Evolutionary conservation across 2,797 vertebrate species (phyloP).

Genomic region (Chiloscyllium punctatum): DNA sequence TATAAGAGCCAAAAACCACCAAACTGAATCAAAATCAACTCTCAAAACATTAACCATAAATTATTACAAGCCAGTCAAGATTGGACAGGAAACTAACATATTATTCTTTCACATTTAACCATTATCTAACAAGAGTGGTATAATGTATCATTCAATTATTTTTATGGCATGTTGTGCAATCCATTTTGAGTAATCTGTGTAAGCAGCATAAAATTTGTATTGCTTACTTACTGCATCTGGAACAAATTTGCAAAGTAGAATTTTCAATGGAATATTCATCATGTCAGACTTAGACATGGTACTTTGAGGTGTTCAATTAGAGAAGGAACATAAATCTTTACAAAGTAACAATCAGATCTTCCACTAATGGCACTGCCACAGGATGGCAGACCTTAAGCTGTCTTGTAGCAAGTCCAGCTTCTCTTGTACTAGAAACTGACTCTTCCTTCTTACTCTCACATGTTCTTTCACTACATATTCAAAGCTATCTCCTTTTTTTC

Average conservation of each 20-base stretch:
- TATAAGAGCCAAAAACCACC: background rate
- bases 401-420: background rate
- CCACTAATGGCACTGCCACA: background rate
- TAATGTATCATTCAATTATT: background rate
- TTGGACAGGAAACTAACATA: background rate
- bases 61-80: background rate
- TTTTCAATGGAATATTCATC: background rate
- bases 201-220: background rate
- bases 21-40: background rate
- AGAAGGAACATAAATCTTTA: background rate
- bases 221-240: background rate
- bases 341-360: background rate
- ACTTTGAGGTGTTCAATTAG: background rate
- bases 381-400: background rate
- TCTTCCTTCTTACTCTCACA: background rate
- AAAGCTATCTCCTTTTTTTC: background rate
- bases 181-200: background rate
- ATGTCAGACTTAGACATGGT: background rate
- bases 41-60: background rate
- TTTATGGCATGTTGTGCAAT: background rate
- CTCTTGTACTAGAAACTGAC: background rate
- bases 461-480: background rate
- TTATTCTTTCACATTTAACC: background rate
- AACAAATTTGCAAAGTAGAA: background rate
- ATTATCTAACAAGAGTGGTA: background rate